Conservation (phyloP, 2,113 vertebrate genomes). For the Meriones unguiculatus region DNA sequence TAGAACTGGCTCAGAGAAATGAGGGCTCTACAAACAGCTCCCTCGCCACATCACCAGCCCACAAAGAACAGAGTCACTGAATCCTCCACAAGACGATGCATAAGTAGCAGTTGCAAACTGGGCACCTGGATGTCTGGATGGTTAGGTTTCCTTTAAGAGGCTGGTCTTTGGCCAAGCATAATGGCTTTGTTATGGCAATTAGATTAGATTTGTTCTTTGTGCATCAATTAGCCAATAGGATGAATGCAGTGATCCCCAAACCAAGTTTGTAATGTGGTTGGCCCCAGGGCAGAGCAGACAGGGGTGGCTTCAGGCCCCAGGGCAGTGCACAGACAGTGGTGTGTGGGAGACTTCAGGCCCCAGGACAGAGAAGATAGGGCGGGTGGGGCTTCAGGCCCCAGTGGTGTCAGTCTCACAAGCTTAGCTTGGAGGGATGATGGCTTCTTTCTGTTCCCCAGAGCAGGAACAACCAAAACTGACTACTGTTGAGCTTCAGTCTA, state of each 20-base stretch:
- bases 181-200: background rate
- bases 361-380: background rate
- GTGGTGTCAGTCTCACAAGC: background rate
- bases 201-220: background rate
- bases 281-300: background rate
- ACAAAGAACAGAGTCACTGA: background rate
- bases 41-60: background rate
- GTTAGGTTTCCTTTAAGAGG: background rate
- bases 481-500: background rate
- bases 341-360: background rate
- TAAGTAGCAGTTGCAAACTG: background rate
- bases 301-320: background rate
- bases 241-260: background rate
- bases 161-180: background rate
- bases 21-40: background rate
- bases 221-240: background rate
- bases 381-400: background rate
- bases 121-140: background rate
- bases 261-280: background rate
- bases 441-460: background rate
- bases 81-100: fast-evolving
- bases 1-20: background rate
- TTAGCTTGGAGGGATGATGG: background rate
- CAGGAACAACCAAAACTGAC: background rate
- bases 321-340: background rate